Evolutionary conservation across 2,113 vertebrate genomes (phyloP), one percentile per base, ranked within the genome.

Genomic region (Caretta caretta): DNA sequence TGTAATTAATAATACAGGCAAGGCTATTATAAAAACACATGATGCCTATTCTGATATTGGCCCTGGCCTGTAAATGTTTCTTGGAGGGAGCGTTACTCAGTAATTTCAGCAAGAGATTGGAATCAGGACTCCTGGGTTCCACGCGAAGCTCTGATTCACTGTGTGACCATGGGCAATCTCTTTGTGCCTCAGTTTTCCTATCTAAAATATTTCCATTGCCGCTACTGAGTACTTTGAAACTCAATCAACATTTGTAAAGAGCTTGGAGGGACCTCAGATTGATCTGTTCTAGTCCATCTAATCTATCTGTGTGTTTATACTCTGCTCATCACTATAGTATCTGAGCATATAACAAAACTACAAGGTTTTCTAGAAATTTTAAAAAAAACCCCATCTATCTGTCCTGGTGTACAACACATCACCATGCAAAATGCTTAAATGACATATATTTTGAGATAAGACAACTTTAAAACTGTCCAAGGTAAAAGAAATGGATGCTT

Each of bases 301-400:
- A 48, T 14, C 20, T 50, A 0, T 2, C 24, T 1, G 0, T 50
- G 89, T 17, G 17, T 48, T 46, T 38, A 35, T 2, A 54, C 0
- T 0, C 0, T 46, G 19, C 83, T 81, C 10, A 75, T 0, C 11
- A 0, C 0, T 0, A 57, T 82, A 75, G 38, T 49, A 19, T 35
- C 75, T 35, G 81, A 88, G 81, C 25, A 54, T 1, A n/a, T 0
- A 9, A 17, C 0, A 49, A 25, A 2, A 0, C 38, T 14, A 0
- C 1, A 17, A 38, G 85, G 53, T 3, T 4, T 11, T 7, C 84
- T 11, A 81, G 14, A 83, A 24, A 0, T 0, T 2, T 56, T 38
- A 7, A 49, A 49, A 0, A n/a, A 46, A 51, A 3, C 0, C 0
- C 84, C 11, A 27, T 54, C 93, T 82, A 86, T 86, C 92, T 2